Base-by-base conservation (phyloP, 2,797 vertebrate species). In the Myoxocephalus aenaeus region DNA sequence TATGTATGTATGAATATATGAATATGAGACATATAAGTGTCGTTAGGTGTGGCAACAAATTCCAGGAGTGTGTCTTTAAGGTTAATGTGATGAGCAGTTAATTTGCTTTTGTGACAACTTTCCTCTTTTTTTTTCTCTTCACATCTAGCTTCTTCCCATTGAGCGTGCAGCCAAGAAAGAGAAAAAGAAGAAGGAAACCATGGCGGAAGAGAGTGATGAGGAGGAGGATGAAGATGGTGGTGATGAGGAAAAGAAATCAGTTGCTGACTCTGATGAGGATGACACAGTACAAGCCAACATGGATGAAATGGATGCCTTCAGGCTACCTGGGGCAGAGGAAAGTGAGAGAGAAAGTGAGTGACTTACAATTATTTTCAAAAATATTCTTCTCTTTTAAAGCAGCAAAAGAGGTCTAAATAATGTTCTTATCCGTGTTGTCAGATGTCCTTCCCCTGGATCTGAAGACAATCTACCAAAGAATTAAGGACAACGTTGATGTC, bases 401-500 rank as follows among this genome's bases (percentile, higher is more conserved):
- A 58, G 27, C 1, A 65, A 27, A 57, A 46, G 17, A 25, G 64
- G 4, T 65, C 32, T 65, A 12, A 62, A 32, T 12, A 2, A 13
- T 34, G 65, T 57, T 32, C 2, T 42, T 25, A 20, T 79, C 25
- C 79, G 53, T 20, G 17, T 79, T 65, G 74, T 11, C 82, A 98
- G 97, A 93, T 65, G 48, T 89, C 17, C 86, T 96, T 86, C 92
- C 94, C 2, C 85, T 96, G 7, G 97, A 99, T 90, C 91, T 99
- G 77, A 96, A 98, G 50, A 40, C 89, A 7, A 92, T 99, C 86
- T 90, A 99, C 85, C 97, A 98, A 75, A 96, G 98, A 75, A 98
- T 99, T 83, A 97, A 97, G 92, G 97, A 98, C 90, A 98, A 98
- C 44, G 77, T 99, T 25, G 96, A 96, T 11, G 97, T 99, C 64